A percentile compares a stretch with the other conserved stretches of the same genome.
phyloP scores from a whole-genome alignment of 1,140 invertebrate species.

The Drosophila tani region DNA sequence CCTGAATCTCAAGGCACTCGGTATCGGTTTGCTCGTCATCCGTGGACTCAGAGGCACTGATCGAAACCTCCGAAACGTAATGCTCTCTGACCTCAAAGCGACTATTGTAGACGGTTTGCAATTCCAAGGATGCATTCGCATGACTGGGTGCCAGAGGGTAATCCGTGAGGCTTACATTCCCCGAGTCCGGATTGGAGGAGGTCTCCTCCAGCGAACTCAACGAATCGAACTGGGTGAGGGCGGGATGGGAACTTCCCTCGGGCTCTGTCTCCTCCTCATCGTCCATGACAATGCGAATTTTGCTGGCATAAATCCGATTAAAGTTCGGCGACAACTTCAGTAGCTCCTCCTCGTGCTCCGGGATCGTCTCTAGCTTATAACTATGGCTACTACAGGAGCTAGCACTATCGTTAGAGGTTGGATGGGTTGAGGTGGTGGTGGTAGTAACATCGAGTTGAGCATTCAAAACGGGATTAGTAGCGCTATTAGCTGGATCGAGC shows the following conservation, averaged over 20 bases:
- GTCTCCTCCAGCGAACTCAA: conserved; percentile 77
- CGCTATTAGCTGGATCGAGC: conserved; percentile 59
- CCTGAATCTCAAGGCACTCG: not conserved
- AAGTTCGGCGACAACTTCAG: conserved; percentile 78
- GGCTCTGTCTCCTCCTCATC: conserved; percentile 2
- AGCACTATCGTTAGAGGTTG: conserved; percentile 61
- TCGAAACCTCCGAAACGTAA: conserved; percentile 69
- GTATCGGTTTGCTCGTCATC: conserved; percentile 32
- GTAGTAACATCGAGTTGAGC: conserved; percentile 63
- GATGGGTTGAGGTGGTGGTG: conserved; percentile 35
- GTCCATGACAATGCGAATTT: conserved; percentile 72
- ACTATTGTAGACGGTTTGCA: conserved; percentile 66
- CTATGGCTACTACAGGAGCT: conserved; percentile 75
- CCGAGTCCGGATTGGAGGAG: conserved; percentile 82
- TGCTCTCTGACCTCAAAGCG: conserved; percentile 73
- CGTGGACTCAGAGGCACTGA: conserved; percentile 51
- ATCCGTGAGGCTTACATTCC: conserved; percentile 80
- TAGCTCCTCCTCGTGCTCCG: conserved; percentile 53
- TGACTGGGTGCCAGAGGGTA: conserved; percentile 55
- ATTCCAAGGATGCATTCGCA: conserved; percentile 65
- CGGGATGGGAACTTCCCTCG: not conserved
- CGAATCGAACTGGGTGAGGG: conserved; percentile 66
- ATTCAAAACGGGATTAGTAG: conserved; percentile 73
- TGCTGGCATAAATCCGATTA: conserved; percentile 78
- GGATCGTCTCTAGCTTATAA: conserved; percentile 82